Percentiles rank a stretch among this genome's conserved stretches.
These are phyloP conservation scores for Meghimatium bilineatum DNA, from an alignment of 2,888 invertebrate species.

Conservation along the genomic window DNA sequence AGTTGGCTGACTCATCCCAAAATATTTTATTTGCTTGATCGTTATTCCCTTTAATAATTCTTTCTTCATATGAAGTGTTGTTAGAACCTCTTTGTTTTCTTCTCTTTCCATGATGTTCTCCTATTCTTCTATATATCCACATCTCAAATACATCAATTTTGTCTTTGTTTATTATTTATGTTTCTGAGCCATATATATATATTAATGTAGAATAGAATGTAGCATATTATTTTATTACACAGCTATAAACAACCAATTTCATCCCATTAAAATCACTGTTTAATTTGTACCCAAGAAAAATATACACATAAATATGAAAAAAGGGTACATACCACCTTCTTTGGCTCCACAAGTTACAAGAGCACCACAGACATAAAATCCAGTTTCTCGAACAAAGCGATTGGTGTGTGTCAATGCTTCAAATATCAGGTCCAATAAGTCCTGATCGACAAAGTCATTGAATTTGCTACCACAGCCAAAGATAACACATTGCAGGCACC, in stretches of 20 bases:
- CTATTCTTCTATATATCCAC: too few species aligned
- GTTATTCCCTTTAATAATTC: too few species aligned
- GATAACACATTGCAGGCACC: constrained; percentile 79
- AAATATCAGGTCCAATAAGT: constrained; percentile 78
- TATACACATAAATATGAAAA: neutral
- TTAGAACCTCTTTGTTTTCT: too few species aligned
- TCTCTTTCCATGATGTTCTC: too few species aligned
- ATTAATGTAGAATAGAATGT: too few species aligned
- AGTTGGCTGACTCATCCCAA: too few species aligned
- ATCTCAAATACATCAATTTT: too few species aligned
- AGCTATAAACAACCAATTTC: neutral
- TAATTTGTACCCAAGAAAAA: neutral
- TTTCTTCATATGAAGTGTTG: too few species aligned
- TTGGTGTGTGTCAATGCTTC: constrained; percentile 79
- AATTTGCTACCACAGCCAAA: constrained; percentile 78
- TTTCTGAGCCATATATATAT: too few species aligned
- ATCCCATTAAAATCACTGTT: neutral
- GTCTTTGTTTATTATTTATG: too few species aligned
- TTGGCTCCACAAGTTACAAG: constrained; percentile 77
- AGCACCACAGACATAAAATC: constrained; percentile 78
- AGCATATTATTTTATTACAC: neutral
- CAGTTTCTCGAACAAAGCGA: constrained; percentile 80
- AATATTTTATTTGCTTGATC: too few species aligned
- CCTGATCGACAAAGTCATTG: constrained; percentile 76
- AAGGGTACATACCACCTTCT: constrained; percentile 54